A percentile compares a stretch with the other conserved stretches of the same genome.
Evolutionary conservation across 2,113 vertebrate genomes (phyloP).

Genomic region (Hiodon alosoides): DNA sequence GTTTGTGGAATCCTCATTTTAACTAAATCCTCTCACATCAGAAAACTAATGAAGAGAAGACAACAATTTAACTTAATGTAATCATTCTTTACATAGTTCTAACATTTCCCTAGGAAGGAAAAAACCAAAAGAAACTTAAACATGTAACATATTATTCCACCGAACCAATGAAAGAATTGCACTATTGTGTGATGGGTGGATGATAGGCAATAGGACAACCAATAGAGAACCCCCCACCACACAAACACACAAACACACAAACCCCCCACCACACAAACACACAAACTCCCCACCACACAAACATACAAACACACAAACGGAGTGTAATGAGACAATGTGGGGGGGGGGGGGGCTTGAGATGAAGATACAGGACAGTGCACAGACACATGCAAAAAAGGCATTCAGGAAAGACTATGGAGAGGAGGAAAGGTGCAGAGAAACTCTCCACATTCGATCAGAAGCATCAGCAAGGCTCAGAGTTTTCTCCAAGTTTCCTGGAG

Average conservation of each 20-base stretch:
- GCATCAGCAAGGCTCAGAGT: background rate
- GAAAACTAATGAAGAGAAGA: too few species aligned
- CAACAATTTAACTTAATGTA: too few species aligned
- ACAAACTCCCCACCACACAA: background rate
- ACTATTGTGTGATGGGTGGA: too few species aligned
- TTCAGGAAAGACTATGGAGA: conserved; percentile 15
- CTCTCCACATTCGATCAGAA: conserved; percentile 20
- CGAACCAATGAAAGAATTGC: too few species aligned
- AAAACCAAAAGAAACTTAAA: too few species aligned
- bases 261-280: background rate
- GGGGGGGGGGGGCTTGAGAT: background rate
- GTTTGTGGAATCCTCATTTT: too few species aligned
- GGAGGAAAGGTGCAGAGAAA: background rate
- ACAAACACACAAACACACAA: background rate
- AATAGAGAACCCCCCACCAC: background rate
- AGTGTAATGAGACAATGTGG: background rate
- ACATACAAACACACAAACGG: background rate
- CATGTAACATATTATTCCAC: too few species aligned
- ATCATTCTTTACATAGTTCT: too few species aligned
- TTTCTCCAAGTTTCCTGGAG: too few species aligned
- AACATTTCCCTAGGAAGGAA: too few species aligned
- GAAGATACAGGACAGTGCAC: background rate
- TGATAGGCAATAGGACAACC: too few species aligned
- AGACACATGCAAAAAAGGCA: conserved; percentile 13
- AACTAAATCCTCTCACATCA: too few species aligned